Conservation (phyloP, 2,113 vertebrate genomes). For the Pterocles burchelli region DNA sequence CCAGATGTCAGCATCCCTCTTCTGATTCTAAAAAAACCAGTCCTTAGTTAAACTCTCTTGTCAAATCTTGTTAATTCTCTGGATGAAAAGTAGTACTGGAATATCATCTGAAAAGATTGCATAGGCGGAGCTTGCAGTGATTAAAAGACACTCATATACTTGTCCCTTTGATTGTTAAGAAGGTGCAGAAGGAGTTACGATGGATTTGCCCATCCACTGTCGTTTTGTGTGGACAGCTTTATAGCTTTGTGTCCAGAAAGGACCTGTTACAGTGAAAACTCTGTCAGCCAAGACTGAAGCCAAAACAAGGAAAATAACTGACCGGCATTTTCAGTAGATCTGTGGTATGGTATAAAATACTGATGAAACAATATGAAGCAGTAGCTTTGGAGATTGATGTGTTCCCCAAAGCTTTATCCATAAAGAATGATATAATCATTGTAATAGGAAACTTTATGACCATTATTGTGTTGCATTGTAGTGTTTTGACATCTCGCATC, state of each 20-base stretch:
- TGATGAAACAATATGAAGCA: neutral
- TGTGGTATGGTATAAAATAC: neutral
- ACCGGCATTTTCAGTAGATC: fast-evolving
- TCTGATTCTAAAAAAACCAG: neutral
- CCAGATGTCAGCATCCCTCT: neutral
- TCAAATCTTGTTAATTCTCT: neutral
- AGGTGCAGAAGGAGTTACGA: neutral
- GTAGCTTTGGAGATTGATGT: neutral
- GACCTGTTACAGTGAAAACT: neutral
- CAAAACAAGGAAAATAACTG: neutral
- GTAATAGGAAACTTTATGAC: neutral
- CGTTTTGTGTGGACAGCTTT: neutral
- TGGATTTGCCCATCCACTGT: fast-evolving
- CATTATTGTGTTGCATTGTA: neutral
- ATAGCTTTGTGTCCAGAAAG: neutral
- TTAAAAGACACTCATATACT: neutral
- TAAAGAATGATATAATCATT: neutral
- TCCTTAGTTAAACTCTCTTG: neutral
- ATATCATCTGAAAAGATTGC: neutral
- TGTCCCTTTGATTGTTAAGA: neutral
- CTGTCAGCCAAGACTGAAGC: neutral
- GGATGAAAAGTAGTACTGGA: neutral
- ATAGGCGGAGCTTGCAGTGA: neutral
- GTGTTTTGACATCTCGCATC: neutral
- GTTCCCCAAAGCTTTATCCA: neutral